Base-by-base conservation (phyloP, 2,888 invertebrate species). In the Trissolcus japonicus region DNA sequence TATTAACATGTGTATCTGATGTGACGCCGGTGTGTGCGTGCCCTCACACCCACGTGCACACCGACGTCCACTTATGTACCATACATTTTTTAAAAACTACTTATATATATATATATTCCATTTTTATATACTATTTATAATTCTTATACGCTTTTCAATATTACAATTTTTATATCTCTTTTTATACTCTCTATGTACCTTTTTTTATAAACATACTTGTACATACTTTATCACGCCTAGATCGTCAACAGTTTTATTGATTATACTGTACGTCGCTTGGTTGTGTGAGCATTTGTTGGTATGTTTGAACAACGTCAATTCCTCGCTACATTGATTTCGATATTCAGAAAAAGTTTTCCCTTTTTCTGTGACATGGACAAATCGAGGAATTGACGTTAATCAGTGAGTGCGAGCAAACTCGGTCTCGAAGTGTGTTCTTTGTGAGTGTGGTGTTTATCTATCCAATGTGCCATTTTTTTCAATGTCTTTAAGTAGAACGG, bases 181-280 rank as follows among this genome's bases (percentile, higher is more conserved):
- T 65, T 48, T 57, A 76, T 79, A 72, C 62, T 65, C 71, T 73
- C 63, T 72, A 62, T 81, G 75, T 83, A 80, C 62, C 79, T 80
- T 78, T 81, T 77, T 83, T 76, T 80, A 79, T 68, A 57, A 71
- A 66, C 76, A 61, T 65, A 68, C 68, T 73, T 77, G 77, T 77
- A 77, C 73, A 77, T 77, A 77, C 77, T 77, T 69, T 60, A 77
- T 77, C 73, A 77, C 73, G 69, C 73, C 77, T 77, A 77, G 68
- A 72, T 77, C 72, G 62, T 77, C 72, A 77, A 68, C 63, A 68
- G 62, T 67, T 66, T 73, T 71, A 76, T 76, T 76, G 66, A 76
- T 76, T 66, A 76, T 82, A 81, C 79, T 82, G 59, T 81, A 80
- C 81, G 78, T 83, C 81, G 85, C 84, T 86, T 84, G 81, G 81